Evolutionary conservation across 2,888 invertebrate genomes (phyloP).

Genomic region (Parapristionchus giblindavisi): DNA sequence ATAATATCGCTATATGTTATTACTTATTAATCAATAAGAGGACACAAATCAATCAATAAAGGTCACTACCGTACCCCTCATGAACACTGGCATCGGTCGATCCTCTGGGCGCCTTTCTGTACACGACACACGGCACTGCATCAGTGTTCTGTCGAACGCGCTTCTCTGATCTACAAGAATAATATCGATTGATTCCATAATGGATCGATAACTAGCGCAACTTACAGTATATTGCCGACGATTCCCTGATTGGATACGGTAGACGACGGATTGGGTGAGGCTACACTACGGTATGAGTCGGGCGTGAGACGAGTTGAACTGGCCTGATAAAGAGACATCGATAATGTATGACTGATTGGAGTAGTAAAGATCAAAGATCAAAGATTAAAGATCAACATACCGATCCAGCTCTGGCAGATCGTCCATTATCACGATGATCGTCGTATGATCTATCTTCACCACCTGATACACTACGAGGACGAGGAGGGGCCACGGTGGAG

Average conservation of each 20-base stretch:
- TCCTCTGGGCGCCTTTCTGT: constrained; percentile 29
- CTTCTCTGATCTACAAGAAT: constrained; percentile 20
- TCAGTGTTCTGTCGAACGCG: constrained; percentile 20
- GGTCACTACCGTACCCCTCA: constrained; percentile 31
- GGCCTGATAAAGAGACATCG: background rate
- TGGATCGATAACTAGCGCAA: too few relatives aligned
- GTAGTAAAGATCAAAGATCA: too few relatives aligned
- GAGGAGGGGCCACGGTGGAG: too few relatives aligned
- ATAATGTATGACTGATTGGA: too few relatives aligned
- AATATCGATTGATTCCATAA: too few relatives aligned
- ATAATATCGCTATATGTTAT: too few relatives aligned
- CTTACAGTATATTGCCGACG: constrained; percentile 31
- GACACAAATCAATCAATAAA: too few relatives aligned
- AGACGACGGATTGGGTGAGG: background rate
- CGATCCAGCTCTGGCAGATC: constrained; percentile 22
- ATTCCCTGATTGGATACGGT: constrained; percentile 6
- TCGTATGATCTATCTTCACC: constrained; percentile 25
- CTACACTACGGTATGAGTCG: constrained; percentile 13
- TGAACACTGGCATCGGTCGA: constrained; percentile 25
- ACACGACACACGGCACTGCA: background rate
- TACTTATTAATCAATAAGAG: too few relatives aligned
- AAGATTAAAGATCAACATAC: background rate
- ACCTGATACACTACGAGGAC: constrained; percentile 36
- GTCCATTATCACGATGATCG: background rate
- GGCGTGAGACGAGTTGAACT: constrained; percentile 30